Conservation (phyloP, 2,113 vertebrate species). For the Alexandromys fortis region DNA sequence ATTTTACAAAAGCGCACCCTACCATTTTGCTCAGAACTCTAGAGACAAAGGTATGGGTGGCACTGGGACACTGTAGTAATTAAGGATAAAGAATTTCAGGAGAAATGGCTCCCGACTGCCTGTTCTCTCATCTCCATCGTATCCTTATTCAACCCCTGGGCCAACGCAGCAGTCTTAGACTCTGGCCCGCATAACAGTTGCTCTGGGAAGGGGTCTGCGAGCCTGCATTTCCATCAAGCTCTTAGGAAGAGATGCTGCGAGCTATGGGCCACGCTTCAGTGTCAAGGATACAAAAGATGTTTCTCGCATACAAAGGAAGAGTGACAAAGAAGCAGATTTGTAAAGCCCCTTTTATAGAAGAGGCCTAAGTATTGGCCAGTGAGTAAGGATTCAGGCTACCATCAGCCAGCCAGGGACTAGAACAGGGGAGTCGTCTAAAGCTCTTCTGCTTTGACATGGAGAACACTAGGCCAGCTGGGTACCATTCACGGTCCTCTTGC, state of each 20-base stretch:
- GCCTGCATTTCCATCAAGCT: background rate
- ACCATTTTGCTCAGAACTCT: constrained; percentile 75
- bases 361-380: background rate
- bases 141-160: constrained; percentile 21
- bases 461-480: background rate
- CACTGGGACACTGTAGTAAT: constrained; percentile 42
- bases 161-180: background rate
- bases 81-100: constrained; percentile 50
- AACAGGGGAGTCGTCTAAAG: background rate
- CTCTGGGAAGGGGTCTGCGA: background rate
- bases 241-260: background rate
- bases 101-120: constrained; percentile 53
- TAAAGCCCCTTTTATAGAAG: background rate
- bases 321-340: background rate
- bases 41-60: constrained; percentile 56
- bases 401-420: background rate
- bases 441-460: background rate
- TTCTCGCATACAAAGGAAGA: background rate
- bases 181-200: background rate
- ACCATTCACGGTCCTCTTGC: background rate
- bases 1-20: constrained; percentile 64
- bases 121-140: constrained; percentile 59
- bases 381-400: background rate
- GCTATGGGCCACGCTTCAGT: background rate
- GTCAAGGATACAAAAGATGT: background rate